Base-by-base conservation (phyloP, 1,140 invertebrate genomes). In the Megalopta genalis region DNA sequence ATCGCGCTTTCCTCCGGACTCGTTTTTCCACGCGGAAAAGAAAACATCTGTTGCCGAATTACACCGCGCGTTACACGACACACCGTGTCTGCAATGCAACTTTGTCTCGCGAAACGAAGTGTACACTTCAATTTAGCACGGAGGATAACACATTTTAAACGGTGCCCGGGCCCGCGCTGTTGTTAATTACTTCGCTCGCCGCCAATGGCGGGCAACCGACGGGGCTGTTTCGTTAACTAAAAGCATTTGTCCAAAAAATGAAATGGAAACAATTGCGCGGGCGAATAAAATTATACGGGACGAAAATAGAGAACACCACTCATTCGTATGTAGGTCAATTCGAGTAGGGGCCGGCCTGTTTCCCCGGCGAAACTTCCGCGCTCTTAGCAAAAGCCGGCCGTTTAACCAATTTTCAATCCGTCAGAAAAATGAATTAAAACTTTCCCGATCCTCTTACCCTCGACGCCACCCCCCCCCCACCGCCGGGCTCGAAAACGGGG, bases 371-470 rank as follows among this genome's bases (percentile, higher is more conserved):
- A 72, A 16, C 39, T 78, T 46, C 54, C 60, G 23, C 62, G 49
- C 60, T 42, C 49, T 72, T 57, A 52, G 39, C 46, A 9, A 27
- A 6, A 25, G 10, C n/a, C n/a, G n/a, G 21, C 5, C 49, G 76
- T 14, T 78, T 46, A 71, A 65, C 46, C 60, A 78, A 72, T 78
- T 72, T 78, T 78, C 60, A 23, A 78, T 72, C 60, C 60, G 60
- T 27, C 37, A 23, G 76, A 72, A 72, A 78, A 78, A 64, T 72
- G 76, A 54, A 72, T 72, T 54, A 78, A 72, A 78, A 64, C 68
- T 72, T 72, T 21, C 59, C 21, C 12, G 54, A n/a, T 6, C 54
- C 54, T 21, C 18, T 54, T 16, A 52, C 49, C 49, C 21, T 54
- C 4, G 12, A 3, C n/a, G n/a, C n/a, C n/a, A n/a, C n/a, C n/a